Evolutionary conservation across 2,113 vertebrate genomes (phyloP).

Genomic region (Columba livia): DNA sequence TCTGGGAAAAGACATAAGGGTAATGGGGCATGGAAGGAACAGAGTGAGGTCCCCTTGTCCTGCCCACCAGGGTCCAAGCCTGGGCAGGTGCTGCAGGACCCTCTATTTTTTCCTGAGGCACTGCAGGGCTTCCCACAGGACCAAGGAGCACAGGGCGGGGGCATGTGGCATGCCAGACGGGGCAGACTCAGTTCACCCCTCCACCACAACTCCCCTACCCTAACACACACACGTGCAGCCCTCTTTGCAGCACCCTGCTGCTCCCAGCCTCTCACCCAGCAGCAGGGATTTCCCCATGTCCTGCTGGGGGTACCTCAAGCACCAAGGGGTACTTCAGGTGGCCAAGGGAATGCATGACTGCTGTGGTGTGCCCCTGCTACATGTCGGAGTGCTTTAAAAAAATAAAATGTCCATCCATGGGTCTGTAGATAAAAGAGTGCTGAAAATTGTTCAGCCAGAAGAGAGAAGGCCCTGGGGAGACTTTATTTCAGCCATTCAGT

Average conservation of each 20-base stretch:
- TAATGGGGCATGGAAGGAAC: not conserved
- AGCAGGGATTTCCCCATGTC: no score
- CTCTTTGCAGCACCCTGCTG: not conserved
- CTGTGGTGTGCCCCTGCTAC: no score
- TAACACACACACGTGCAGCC: accelerated
- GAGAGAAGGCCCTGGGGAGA: no score
- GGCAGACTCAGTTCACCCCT: not conserved
- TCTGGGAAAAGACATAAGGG: not conserved
- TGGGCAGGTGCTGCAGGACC: not conserved
- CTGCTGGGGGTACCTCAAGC: not conserved
- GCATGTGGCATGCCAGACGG: not conserved
- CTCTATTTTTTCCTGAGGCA: not conserved
- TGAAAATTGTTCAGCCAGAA: no score
- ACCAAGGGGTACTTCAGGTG: not conserved
- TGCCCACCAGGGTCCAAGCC: not conserved
- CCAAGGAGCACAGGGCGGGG: not conserved
- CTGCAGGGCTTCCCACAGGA: not conserved
- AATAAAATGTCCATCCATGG: no score
- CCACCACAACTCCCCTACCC: not conserved
- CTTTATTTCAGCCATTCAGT: no score
- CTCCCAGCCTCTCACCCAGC: accelerated
- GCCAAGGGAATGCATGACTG: no score
- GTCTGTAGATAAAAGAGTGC: no score
- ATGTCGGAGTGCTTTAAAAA: no score
- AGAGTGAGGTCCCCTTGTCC: accelerated